Evolutionary conservation across 2,113 vertebrate species (phyloP).

Genomic region (Nibea albiflora): DNA sequence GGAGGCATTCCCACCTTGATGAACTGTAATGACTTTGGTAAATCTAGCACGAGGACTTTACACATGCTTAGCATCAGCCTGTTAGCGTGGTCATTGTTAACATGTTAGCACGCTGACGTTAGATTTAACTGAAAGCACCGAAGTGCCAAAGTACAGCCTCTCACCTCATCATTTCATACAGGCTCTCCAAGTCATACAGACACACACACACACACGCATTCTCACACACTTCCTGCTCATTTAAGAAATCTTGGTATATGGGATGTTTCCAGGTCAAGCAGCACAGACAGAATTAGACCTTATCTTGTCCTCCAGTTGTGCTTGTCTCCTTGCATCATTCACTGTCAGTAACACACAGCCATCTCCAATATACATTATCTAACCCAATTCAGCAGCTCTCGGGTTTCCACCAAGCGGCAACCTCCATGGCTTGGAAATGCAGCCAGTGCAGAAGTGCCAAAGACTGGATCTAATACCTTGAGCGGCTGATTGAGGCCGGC

Average conservation of each 20-base stretch:
- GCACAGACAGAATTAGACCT: slow-evolving; percentile 67
- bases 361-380: slow-evolving; percentile 36
- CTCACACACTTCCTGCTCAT: slow-evolving; percentile 37
- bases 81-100: too few species aligned
- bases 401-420: too few species aligned
- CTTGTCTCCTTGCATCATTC: slow-evolving; percentile 65
- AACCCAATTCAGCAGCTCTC: slow-evolving; percentile 1
- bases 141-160: background rate
- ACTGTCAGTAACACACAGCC: slow-evolving; percentile 43
- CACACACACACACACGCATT: background rate
- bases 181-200: background rate
- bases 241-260: slow-evolving; percentile 48
- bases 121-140: background rate
- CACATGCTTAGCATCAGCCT: too few species aligned
- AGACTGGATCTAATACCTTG: too few species aligned
- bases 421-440: too few species aligned
- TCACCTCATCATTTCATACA: background rate
- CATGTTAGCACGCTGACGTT: background rate
- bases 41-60: background rate
- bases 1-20: background rate
- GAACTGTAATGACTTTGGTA: background rate
- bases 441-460: too few species aligned
- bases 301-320: slow-evolving; percentile 54
- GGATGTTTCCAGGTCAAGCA: slow-evolving; percentile 75
- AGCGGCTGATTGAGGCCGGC: too few species aligned